Conservation (phyloP, 2,888 invertebrate genomes). For the Hoplodrina ambigua region DNA sequence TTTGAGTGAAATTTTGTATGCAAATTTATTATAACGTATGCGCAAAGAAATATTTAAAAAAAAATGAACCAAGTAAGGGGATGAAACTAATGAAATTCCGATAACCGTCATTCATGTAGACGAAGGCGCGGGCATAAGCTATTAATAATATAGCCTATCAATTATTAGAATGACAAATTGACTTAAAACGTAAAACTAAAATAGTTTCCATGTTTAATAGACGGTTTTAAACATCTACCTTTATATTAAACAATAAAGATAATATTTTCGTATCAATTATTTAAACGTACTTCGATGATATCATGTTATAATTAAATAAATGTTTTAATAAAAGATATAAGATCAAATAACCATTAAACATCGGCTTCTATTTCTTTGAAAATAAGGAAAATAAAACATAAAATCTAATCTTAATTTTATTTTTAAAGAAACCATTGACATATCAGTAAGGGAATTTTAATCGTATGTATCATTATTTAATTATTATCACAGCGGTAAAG, state of each 20-base stretch:
- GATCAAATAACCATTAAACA: background rate
- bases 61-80: too few relatives aligned
- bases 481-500: background rate
- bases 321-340: background rate
- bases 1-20: too few relatives aligned
- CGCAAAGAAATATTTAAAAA: too few relatives aligned
- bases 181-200: too few relatives aligned
- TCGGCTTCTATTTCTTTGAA: conserved; percentile 3
- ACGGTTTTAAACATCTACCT: background rate
- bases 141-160: too few relatives aligned
- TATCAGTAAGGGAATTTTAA: background rate
- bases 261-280: background rate
- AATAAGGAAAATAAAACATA: conserved; percentile 3
- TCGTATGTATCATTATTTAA: background rate
- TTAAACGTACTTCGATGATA: background rate
- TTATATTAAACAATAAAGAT: background rate
- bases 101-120: too few relatives aligned
- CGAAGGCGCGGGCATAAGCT: too few relatives aligned
- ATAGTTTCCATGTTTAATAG: too few relatives aligned
- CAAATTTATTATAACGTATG: too few relatives aligned
- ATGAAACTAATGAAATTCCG: too few relatives aligned
- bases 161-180: too few relatives aligned
- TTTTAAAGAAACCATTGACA: background rate
- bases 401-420: background rate
- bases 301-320: background rate